Conservation (phyloP, 2,888 invertebrate genomes). For the Aphelenchoides bicaudatus region DNA sequence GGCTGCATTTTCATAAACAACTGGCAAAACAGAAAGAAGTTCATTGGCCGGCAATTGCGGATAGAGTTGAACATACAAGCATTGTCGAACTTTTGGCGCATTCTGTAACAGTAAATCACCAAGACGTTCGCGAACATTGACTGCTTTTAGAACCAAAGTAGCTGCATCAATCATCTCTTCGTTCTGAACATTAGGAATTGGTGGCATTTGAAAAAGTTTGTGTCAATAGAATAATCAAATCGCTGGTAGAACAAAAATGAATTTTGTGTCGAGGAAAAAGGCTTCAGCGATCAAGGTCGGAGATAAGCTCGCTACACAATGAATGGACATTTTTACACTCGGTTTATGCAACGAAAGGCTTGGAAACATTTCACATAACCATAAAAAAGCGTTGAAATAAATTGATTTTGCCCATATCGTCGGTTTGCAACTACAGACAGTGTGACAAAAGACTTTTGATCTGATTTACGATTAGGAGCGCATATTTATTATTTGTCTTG, state of each 20-base stretch:
- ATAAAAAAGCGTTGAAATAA: too few species aligned
- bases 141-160: not conserved
- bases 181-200: not conserved
- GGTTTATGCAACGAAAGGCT: too few species aligned
- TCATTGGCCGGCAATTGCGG: conserved; percentile 20
- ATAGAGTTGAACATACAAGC: conserved; percentile 39
- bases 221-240: too few species aligned
- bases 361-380: too few species aligned
- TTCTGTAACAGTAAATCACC: not conserved
- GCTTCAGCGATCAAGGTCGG: conserved; percentile 8
- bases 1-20: conserved; percentile 42
- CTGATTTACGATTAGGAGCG: too few species aligned
- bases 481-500: too few species aligned
- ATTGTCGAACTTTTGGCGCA: conserved; percentile 27
- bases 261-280: not conserved
- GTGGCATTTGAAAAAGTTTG: too few species aligned
- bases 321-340: conserved; percentile 1
- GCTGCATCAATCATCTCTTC: conserved; percentile 7
- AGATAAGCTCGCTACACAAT: not conserved
- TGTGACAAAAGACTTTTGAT: too few species aligned
- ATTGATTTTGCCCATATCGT: too few species aligned
- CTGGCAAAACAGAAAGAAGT: conserved; percentile 29
- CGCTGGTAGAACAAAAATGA: not conserved
- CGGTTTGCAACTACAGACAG: too few species aligned
- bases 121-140: conserved; percentile 1